A percentile compares a stretch with the other conserved stretches of the same genome.
Evolutionary conservation across 2,888 invertebrate species (phyloP).

Genomic region (Diogma glabrata): DNA sequence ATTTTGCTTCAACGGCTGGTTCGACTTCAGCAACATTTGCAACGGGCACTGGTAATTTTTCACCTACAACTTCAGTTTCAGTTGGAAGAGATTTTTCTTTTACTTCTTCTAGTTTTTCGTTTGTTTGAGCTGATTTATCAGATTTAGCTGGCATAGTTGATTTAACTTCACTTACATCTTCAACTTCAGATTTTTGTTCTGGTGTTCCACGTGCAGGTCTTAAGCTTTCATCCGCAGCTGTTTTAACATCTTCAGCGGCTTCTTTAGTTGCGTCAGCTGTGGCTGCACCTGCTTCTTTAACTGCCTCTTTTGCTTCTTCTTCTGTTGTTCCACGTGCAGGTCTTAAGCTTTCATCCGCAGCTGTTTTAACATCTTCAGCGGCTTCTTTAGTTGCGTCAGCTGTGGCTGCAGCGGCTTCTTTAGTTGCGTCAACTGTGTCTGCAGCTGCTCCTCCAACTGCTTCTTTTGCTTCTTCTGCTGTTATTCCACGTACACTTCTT

Average conservation of each 20-base stretch:
- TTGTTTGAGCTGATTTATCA: neutral
- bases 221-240: slow-evolving; percentile 18
- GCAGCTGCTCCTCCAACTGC: slow-evolving; percentile 2
- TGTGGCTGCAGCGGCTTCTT: neutral
- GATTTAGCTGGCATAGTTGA: neutral
- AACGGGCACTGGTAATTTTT: neutral
- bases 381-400: slow-evolving; percentile 19
- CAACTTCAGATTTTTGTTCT: slow-evolving; percentile 11
- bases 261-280: slow-evolving; percentile 16
- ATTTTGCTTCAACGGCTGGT: slow-evolving; percentile 19
- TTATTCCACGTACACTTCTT: neutral
- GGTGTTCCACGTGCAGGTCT: slow-evolving; percentile 3
- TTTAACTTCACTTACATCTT: neutral
- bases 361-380: slow-evolving; percentile 18
- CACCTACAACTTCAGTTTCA: slow-evolving; percentile 3
- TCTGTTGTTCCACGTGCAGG: slow-evolving; percentile 12
- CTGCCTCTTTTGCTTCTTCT: slow-evolving; percentile 21
- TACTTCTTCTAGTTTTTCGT: neutral
- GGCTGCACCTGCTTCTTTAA: slow-evolving; percentile 21
- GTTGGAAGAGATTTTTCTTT: neutral
- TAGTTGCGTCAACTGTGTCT: neutral
- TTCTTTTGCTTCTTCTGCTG: neutral
- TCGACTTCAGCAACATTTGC: slow-evolving; percentile 1
- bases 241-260: slow-evolving; percentile 17
- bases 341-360: slow-evolving; percentile 12